phyloP scores from a whole-genome alignment of 2,888 invertebrate genomes.

The Stictocephala bisonia region DNA sequence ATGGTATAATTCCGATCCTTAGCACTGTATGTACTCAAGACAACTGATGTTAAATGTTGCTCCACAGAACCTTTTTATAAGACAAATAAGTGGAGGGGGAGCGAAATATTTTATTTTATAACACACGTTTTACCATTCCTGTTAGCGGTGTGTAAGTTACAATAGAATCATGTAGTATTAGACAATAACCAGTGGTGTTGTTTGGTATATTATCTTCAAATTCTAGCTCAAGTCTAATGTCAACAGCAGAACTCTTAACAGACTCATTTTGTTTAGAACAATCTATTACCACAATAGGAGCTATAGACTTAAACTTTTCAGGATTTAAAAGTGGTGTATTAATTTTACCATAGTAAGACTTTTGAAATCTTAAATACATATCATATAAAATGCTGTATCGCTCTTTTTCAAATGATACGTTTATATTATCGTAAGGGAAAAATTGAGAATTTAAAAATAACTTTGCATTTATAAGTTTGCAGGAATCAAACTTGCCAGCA shows the following conservation, averaged over 20 bases:
- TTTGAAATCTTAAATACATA: constrained; percentile 59
- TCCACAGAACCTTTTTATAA: too few species aligned
- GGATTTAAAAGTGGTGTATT: constrained; percentile 52
- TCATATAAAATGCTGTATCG: constrained; percentile 58
- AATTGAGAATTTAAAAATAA: constrained; percentile 62
- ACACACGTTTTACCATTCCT: constrained; percentile 30
- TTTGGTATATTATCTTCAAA: constrained; percentile 42
- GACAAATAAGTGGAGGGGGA: background rate
- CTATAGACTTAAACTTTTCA: constrained; percentile 52
- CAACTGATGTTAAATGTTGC: too few species aligned
- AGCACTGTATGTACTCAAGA: too few species aligned
- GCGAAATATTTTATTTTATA: background rate
- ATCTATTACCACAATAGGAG: constrained; percentile 48
- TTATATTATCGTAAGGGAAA: constrained; percentile 62
- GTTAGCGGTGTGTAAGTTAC: constrained; percentile 47
- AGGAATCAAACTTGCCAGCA: constrained; percentile 57
- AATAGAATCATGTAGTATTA: constrained; percentile 47
- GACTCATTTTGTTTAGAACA: constrained; percentile 52
- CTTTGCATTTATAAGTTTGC: constrained; percentile 62
- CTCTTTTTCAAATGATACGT: constrained; percentile 59
- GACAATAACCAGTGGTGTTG: constrained; percentile 42
- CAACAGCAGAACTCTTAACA: constrained; percentile 56
- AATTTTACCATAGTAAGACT: constrained; percentile 46
- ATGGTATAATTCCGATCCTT: too few species aligned
- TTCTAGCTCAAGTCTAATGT: constrained; percentile 58